These are phyloP conservation scores for Macrosoma leucophasiata DNA, from an alignment of 2,888 invertebrate species.

Conservation along the genomic window DNA sequence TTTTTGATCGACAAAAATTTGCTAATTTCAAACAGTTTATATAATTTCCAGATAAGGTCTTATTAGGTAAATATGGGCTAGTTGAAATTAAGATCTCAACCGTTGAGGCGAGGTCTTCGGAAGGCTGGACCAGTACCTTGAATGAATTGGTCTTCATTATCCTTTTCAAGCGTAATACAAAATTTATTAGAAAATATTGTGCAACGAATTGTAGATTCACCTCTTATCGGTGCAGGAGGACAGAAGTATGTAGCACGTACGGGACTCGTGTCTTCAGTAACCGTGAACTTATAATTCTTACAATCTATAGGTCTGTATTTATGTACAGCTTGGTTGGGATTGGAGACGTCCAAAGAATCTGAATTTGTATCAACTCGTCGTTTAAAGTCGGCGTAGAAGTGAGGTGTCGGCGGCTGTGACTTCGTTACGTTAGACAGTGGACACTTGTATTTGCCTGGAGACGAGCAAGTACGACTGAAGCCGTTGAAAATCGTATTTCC, in stretches of 20 bases:
- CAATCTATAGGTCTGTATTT: slow-evolving; percentile 50
- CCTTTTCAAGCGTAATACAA: slow-evolving; percentile 56
- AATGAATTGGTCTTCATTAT: slow-evolving; percentile 53
- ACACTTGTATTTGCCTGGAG: slow-evolving; percentile 56
- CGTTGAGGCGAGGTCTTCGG: slow-evolving; percentile 42
- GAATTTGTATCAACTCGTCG: slow-evolving; percentile 32
- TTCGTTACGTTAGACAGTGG: slow-evolving; percentile 42
- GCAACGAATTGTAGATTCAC: slow-evolving; percentile 46
- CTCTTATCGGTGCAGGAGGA: slow-evolving; percentile 47
- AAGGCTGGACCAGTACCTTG: slow-evolving; percentile 39
- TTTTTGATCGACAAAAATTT: slow-evolving; percentile 18
- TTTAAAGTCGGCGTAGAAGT: slow-evolving; percentile 36
- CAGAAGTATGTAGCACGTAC: slow-evolving; percentile 58
- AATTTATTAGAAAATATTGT: slow-evolving; percentile 66
- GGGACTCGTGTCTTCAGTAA: slow-evolving; percentile 48
- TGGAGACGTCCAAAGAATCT: slow-evolving; percentile 18
- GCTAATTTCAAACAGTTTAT: slow-evolving; percentile 1
- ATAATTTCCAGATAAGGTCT: too few relatives aligned
- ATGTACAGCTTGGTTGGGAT: slow-evolving; percentile 16
- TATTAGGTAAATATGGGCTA: too few relatives aligned
- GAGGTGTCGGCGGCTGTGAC: slow-evolving; percentile 27
- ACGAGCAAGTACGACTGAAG: slow-evolving; percentile 53
- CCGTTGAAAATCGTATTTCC: slow-evolving; percentile 64
- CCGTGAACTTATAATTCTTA: slow-evolving; percentile 61
- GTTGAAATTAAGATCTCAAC: too few relatives aligned